Conservation (phyloP, 2,888 invertebrate genomes). For the Boloria euphrosyne region DNA sequence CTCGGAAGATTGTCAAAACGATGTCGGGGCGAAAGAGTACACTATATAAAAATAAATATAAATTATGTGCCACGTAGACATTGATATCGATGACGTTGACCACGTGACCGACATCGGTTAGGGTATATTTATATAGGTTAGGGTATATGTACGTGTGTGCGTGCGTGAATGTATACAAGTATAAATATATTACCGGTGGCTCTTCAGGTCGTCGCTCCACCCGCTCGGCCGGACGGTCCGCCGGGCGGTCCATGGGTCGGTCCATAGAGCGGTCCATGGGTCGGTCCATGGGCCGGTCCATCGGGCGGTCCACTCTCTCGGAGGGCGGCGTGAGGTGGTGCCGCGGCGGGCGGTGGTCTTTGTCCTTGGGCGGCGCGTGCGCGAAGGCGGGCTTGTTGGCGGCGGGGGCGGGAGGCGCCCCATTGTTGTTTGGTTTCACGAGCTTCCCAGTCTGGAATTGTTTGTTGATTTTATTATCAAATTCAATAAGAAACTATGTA, state of each 20-base stretch:
- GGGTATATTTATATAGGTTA: too few species aligned
- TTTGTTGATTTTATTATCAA: background rate
- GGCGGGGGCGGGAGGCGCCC: slow-evolving; percentile 46
- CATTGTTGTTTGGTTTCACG: slow-evolving; percentile 55
- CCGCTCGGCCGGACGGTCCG: too few species aligned
- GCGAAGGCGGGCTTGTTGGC: slow-evolving; percentile 39
- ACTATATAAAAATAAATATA: too few species aligned
- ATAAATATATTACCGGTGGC: slow-evolving; percentile 20
- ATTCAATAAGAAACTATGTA: background rate
- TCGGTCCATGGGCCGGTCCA: background rate
- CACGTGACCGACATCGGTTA: too few species aligned
- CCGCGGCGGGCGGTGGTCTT: slow-evolving; percentile 55
- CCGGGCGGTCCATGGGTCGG: too few species aligned
- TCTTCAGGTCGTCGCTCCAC: slow-evolving; percentile 43
- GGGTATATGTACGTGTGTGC: too few species aligned
- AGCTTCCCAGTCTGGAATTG: slow-evolving; percentile 41
- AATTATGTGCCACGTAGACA: too few species aligned
- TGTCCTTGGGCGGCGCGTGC: slow-evolving; percentile 48
- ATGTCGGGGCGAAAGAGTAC: too few species aligned
- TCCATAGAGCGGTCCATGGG: background rate
- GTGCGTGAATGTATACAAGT: too few species aligned
- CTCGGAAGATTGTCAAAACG: too few species aligned
- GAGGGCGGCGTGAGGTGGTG: slow-evolving; percentile 57
- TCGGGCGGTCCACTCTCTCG: slow-evolving; percentile 40
- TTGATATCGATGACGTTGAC: too few species aligned